phyloP scores from a whole-genome alignment of 2,888 invertebrate genomes.

The Dicranocentrus wangi region DNA sequence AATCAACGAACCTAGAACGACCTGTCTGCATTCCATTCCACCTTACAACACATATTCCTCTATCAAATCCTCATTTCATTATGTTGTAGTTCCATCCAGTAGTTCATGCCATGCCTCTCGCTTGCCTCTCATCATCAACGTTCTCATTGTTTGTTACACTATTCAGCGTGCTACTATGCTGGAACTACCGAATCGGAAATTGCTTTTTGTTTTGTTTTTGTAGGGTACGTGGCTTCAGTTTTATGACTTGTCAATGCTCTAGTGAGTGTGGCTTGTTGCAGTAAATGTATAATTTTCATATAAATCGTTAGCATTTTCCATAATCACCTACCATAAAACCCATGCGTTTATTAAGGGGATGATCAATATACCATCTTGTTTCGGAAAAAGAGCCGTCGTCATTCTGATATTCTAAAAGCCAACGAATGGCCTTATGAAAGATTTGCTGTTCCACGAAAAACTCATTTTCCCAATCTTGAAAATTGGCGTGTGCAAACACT shows the following conservation, averaged over 20 bases:
- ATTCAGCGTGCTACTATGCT: not conserved
- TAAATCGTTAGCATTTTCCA: too few relatives aligned
- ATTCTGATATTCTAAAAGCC: constrained; percentile 75
- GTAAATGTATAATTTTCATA: too few relatives aligned
- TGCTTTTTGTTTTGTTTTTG: not conserved
- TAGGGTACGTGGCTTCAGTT: not conserved
- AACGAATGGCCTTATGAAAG: constrained; percentile 74
- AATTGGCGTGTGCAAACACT: constrained; percentile 76
- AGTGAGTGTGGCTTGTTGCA: too few relatives aligned
- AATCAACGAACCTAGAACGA: constrained; percentile 10
- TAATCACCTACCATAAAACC: constrained; percentile 70
- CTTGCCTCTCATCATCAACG: not conserved
- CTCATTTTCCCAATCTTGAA: constrained; percentile 78
- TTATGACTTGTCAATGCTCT: constrained; percentile 24
- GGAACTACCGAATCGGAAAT: constrained; percentile 19
- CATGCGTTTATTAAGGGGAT: constrained; percentile 73
- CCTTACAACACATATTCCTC: not conserved
- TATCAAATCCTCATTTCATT: constrained; percentile 2
- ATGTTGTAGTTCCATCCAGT: constrained; percentile 20
- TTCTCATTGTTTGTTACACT: constrained; percentile 7
- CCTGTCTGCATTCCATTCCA: not conserved
- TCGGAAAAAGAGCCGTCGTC: constrained; percentile 74
- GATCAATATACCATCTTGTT: constrained; percentile 64
- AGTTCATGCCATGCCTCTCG: not conserved
- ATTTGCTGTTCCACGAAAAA: constrained; percentile 77